These are phyloP conservation scores for Eumaeus atala DNA, from an alignment of 1,140 invertebrate genomes.

Conservation along the genomic window DNA sequence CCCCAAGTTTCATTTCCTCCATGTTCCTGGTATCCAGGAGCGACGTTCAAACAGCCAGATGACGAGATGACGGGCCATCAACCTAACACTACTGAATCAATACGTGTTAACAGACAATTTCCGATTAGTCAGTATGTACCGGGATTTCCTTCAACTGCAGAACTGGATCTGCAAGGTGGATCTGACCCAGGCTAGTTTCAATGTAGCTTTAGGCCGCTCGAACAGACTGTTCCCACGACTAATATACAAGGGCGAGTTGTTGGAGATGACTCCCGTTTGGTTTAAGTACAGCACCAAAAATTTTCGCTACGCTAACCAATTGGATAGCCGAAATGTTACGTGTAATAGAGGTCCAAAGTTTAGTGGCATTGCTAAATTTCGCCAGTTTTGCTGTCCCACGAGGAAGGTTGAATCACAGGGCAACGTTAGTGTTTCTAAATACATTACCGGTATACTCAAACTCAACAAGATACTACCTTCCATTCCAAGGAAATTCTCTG, in stretches of 20 bases:
- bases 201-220: conserved; percentile 26
- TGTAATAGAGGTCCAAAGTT: too few species aligned
- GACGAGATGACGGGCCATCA: conserved; percentile 44
- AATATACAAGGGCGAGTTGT: conserved; percentile 17
- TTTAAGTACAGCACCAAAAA: conserved; percentile 23
- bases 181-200: conserved; percentile 45
- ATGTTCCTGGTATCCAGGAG: conserved; percentile 36
- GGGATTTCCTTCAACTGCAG: conserved; percentile 33
- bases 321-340: conserved; percentile 17
- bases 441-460: too few species aligned
- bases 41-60: conserved; percentile 19
- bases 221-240: conserved; percentile 18
- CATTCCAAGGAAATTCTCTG: too few species aligned
- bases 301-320: conserved; percentile 23
- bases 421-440: too few species aligned
- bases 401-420: too few species aligned
- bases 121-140: conserved; percentile 21
- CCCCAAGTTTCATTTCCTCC: conserved; percentile 38
- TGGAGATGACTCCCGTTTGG: conserved; percentile 24
- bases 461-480: too few species aligned
- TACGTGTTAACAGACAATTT: conserved; percentile 22
- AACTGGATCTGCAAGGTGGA: conserved; percentile 23
- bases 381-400: too few species aligned
- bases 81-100: conserved; percentile 30
- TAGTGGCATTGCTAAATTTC: too few species aligned